Evolutionary conservation across 2,888 invertebrate genomes (phyloP).

Genomic region (Tuberolachnus salignus): DNA sequence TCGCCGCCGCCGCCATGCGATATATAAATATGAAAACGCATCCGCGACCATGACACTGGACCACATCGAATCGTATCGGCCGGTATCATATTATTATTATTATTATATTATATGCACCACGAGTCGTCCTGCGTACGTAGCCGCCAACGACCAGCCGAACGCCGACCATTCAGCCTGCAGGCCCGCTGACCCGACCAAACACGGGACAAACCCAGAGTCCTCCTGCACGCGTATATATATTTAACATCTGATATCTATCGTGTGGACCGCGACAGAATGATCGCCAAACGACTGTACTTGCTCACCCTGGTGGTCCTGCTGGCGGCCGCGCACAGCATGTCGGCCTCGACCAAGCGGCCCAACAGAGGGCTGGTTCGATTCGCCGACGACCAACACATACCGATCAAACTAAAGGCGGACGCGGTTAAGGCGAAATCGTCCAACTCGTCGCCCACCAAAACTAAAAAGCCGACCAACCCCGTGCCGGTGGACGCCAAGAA

Average conservation of each 20-base stretch:
- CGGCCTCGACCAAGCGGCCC: neutral
- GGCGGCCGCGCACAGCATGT: neutral
- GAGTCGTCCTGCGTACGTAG: slow-evolving; percentile 5
- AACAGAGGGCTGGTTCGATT: slow-evolving; percentile 38
- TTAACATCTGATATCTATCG: neutral
- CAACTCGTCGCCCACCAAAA: slow-evolving; percentile 7
- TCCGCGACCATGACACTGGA: slow-evolving; percentile 56
- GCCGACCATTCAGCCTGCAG: neutral
- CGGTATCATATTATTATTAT: slow-evolving; percentile 20
- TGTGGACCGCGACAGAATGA: neutral
- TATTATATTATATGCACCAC: neutral
- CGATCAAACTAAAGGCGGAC: neutral
- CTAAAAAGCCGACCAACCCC: slow-evolving; percentile 25
- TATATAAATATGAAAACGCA: slow-evolving; percentile 51
- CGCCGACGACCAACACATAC: slow-evolving; percentile 35
- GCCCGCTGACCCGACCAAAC: neutral
- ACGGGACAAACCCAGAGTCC: neutral
- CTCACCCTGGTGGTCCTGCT: slow-evolving; percentile 16
- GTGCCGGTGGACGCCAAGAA: slow-evolving; percentile 16
- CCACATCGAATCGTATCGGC: slow-evolving; percentile 51
- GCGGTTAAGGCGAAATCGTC: slow-evolving; percentile 13
- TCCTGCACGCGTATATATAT: neutral
- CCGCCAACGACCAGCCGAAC: neutral
- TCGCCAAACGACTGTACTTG: slow-evolving; percentile 20
- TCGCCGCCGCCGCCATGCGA: slow-evolving; percentile 21